Evolutionary conservation across 2,797 vertebrate species (phyloP).

Genomic region (Manis javanica): DNA sequence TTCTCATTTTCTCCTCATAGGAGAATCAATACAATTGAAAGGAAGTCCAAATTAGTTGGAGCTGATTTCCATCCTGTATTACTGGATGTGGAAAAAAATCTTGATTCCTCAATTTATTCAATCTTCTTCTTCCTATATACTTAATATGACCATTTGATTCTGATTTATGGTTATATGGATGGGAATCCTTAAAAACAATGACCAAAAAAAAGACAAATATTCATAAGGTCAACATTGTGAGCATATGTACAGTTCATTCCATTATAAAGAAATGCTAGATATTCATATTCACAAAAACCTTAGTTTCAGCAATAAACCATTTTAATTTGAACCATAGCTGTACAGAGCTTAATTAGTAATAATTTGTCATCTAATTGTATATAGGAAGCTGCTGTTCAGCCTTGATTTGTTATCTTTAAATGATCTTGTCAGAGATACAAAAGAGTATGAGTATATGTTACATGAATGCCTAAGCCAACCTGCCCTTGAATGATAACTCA

Average conservation of each 20-base stretch:
- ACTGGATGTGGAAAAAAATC: neutral
- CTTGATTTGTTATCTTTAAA: constrained; percentile 43
- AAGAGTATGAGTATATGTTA: neutral
- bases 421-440: neutral
- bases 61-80: constrained; percentile 54
- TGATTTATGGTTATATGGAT: neutral
- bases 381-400: neutral
- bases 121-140: constrained; percentile 35
- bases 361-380: constrained; percentile 11
- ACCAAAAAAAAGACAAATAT: constrained; percentile 36
- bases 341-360: constrained; percentile 45
- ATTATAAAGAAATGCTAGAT: neutral
- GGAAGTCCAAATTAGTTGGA: constrained; percentile 52
- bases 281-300: constrained; percentile 22
- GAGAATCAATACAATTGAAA: constrained; percentile 70
- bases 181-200: constrained; percentile 42
- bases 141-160: constrained; percentile 63
- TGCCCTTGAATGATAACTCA: neutral
- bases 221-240: neutral
- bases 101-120: constrained; percentile 48
- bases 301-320: constrained; percentile 42
- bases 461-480: neutral
- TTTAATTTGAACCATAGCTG: constrained; percentile 57
- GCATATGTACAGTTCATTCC: neutral
- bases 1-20: constrained; percentile 66